phyloP scores from a whole-genome alignment of 2,797 vertebrate genomes.

The Anguilla marmorata region DNA sequence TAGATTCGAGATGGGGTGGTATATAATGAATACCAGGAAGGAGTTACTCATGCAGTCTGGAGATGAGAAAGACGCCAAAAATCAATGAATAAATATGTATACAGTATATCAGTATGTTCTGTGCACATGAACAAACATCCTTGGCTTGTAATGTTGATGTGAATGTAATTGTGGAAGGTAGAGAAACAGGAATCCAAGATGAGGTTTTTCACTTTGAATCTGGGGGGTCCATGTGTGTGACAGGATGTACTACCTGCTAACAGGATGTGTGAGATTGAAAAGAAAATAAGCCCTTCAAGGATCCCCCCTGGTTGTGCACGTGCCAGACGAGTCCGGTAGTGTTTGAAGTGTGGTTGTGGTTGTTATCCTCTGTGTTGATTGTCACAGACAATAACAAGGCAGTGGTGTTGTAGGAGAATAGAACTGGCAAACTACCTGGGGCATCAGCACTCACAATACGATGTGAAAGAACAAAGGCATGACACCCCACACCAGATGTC shows the following conservation, averaged over 20 bases:
- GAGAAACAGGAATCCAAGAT: too few relatives aligned
- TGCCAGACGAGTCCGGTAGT: background rate
- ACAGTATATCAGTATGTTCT: background rate
- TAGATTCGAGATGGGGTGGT: background rate
- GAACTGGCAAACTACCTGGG: background rate
- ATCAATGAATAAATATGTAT: background rate
- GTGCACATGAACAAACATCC: background rate
- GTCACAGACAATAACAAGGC: background rate
- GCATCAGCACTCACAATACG: background rate
- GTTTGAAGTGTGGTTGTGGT: background rate
- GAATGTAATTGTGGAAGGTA: too few relatives aligned
- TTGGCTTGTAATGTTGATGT: too few relatives aligned
- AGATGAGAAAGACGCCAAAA: background rate
- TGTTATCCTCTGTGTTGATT: background rate
- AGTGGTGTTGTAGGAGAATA: background rate
- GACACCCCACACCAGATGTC: too few relatives aligned
- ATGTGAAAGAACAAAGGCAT: background rate
- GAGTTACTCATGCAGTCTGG: background rate
- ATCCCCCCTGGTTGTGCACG: too few relatives aligned
- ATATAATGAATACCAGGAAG: background rate
- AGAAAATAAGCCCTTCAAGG: too few relatives aligned
- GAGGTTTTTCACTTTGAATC: too few relatives aligned
- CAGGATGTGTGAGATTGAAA: too few relatives aligned
- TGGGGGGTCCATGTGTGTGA: too few relatives aligned
- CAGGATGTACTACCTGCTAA: too few relatives aligned